Base-by-base conservation (phyloP, 2,113 vertebrate species). In the Corythoichthys haematopterus region DNA sequence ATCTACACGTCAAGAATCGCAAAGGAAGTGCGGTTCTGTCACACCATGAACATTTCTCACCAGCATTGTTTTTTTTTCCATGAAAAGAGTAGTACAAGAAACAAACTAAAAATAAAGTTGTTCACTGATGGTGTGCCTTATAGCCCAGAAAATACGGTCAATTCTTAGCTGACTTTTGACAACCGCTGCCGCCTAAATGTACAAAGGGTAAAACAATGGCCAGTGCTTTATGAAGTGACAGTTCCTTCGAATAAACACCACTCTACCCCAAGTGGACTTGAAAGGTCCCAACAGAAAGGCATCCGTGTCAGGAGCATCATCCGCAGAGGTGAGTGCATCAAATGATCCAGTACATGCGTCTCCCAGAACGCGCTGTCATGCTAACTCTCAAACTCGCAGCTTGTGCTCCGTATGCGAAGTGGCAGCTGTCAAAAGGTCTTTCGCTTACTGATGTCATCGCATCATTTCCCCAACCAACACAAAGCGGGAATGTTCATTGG, bases 361-460 rank as follows among this genome's bases (percentile, higher is more conserved):
- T 48, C 38, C 68, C 74, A 45, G 43, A 14, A 71, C 65, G 72
- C 78, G 79, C 75, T 79, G 80, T 80, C 71, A 82, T 10, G 8
- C 66, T 55, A 71, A 71, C 71, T 72, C 70, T 73, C 48, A 58
- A 15, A 67, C 56, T 12, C n/a, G 37, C 20, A 71, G 70, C 68
- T 47, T 66, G 43, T 58, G 48, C 16, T 16, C 68, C 38, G 70
- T 69, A 88, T 85, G 78, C 9, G 46, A 82, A 80, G 73, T 79
- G 69, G 64, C 70, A 66, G 81, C 80, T 78, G 74, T 88, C 86
- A 83, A 51, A 78, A 79, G 75, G 65, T 57, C 65, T 74, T 68
- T 71, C 72, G 74, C 48, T 57, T 58, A 51, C 72, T 62, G 71
- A 80, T 68, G 77, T 75, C 81, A 65, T 65, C 0, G 69, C 74